These are phyloP conservation scores for Anguilla rostrata DNA, from an alignment of 2,113 vertebrate species.

Conservation along the genomic window DNA sequence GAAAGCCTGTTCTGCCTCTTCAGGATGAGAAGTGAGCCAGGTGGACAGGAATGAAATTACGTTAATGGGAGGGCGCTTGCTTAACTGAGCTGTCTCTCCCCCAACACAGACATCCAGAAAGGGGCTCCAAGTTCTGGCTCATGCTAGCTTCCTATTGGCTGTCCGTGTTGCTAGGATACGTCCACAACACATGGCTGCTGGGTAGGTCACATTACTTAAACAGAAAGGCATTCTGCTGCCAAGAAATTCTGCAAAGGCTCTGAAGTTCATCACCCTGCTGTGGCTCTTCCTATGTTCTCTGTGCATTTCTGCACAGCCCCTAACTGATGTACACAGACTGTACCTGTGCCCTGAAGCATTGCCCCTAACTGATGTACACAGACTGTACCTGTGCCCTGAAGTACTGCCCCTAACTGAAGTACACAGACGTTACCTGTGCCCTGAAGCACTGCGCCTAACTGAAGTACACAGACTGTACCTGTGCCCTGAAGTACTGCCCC, in stretches of 20 bases:
- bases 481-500: too few species aligned
- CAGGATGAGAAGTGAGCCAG: constrained; percentile 15
- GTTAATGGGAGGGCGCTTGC: not conserved
- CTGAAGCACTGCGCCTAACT: too few species aligned
- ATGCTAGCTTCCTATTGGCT: constrained; percentile 34
- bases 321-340: not conserved
- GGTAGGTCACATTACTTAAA: constrained; percentile 24
- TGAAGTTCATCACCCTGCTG: not conserved
- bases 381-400: not conserved
- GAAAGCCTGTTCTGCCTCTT: not conserved
- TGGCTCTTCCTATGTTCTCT: not conserved
- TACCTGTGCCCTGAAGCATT: not conserved
- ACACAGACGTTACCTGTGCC: not conserved
- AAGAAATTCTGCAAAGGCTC: too few species aligned
- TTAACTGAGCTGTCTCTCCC: not conserved
- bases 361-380: too few species aligned
- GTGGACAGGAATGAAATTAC: constrained; percentile 19
- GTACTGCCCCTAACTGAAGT: too few species aligned
- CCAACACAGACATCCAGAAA: constrained; percentile 29
- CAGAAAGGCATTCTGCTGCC: not conserved
- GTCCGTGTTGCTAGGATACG: constrained; percentile 45
- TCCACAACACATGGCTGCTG: constrained; percentile 25
- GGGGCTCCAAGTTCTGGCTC: constrained; percentile 34
- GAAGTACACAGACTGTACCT: not conserved
- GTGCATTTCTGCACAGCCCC: not conserved